Percentiles rank a stretch among this genome's conserved stretches.
Conservation (phyloP, 2,113 vertebrate genomes). For the Paedocypris sp. region DNA sequence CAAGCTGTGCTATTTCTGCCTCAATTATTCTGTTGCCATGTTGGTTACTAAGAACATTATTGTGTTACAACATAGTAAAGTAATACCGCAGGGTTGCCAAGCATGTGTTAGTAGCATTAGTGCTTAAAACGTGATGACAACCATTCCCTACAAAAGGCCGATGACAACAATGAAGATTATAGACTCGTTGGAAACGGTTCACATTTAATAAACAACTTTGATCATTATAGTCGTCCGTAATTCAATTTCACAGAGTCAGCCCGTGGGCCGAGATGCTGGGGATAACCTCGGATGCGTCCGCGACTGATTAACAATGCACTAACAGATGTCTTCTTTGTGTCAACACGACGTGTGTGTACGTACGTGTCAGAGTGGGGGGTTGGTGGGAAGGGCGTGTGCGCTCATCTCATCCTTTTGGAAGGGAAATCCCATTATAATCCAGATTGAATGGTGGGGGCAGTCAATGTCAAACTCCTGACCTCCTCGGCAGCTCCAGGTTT, state of each 20-base stretch:
- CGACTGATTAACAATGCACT: slow-evolving; percentile 25
- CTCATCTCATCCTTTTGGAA: slow-evolving; percentile 18
- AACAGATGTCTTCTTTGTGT: slow-evolving; percentile 34
- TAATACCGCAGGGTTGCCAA: too few species aligned
- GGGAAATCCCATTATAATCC: slow-evolving; percentile 39
- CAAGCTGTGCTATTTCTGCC: too few species aligned
- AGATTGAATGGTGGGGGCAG: slow-evolving; percentile 22
- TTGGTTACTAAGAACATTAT: too few species aligned
- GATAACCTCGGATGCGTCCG: slow-evolving; percentile 18
- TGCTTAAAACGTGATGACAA: too few species aligned
- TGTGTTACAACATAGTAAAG: too few species aligned
- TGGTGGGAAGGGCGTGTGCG: slow-evolving; percentile 16
- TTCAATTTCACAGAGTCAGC: slow-evolving; percentile 26
- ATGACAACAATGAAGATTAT: background rate
- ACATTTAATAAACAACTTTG: background rate
- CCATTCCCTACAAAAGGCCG: background rate
- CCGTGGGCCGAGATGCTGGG: slow-evolving; percentile 9
- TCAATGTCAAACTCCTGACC: slow-evolving; percentile 19
- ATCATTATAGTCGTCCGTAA: slow-evolving; percentile 13
- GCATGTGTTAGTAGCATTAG: too few species aligned
- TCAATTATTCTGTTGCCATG: too few species aligned
- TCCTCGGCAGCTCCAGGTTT: background rate
- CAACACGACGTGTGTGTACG: slow-evolving; percentile 1
- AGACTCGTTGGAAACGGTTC: background rate
- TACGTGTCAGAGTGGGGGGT: slow-evolving; percentile 21